Conservation (phyloP, 2,888 invertebrate species). For the Dryomyza anilis region DNA sequence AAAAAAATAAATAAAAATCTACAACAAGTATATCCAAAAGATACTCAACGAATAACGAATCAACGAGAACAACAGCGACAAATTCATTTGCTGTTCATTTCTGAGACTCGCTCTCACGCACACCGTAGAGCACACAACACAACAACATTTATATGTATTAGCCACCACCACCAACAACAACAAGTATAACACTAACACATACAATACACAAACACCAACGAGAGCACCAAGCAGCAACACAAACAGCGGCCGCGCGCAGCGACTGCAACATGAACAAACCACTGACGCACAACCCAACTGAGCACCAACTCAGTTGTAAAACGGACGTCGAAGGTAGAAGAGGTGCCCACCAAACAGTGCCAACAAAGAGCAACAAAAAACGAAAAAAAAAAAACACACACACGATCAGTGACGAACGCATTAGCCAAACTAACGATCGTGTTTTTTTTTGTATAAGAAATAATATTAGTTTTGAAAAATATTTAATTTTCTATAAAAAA, state of each 20-base stretch:
- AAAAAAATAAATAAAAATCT: no score
- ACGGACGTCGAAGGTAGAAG: slow-evolving; percentile 55
- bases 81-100: slow-evolving; percentile 29
- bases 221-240: not conserved
- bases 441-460: no score
- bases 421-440: no score
- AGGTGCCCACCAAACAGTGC: slow-evolving; percentile 37
- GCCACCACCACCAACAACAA: slow-evolving; percentile 23
- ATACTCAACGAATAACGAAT: not conserved
- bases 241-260: slow-evolving; percentile 15
- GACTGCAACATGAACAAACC: slow-evolving; percentile 35
- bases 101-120: slow-evolving; percentile 2
- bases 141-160: not conserved
- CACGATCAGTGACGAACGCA: no score
- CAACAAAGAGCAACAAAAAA: not conserved
- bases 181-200: no score
- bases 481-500: no score
- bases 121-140: not conserved
- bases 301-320: slow-evolving; percentile 53
- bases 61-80: not conserved
- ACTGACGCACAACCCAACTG: slow-evolving; percentile 49
- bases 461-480: no score
- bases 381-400: no score
- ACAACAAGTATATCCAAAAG: no score
- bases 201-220: not conserved